Evolutionary conservation across 2,797 vertebrate genomes (phyloP), one percentile per base, ranked within the genome.

Genomic region (Alauda arvensis): DNA sequence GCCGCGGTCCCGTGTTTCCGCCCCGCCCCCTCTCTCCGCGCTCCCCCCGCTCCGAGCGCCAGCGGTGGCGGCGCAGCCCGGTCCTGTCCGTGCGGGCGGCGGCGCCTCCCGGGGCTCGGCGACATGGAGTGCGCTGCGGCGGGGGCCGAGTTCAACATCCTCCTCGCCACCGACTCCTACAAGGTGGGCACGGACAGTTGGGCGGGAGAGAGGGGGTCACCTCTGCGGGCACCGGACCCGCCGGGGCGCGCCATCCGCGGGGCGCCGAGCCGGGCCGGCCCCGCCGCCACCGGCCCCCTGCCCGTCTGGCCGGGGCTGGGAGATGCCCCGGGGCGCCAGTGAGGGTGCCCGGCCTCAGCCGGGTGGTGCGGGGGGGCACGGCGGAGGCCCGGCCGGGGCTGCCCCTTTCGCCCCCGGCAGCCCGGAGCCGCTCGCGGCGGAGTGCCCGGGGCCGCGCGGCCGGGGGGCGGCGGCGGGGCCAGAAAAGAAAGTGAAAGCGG

Each of bases 131-230:
- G 97, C 93, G 96, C 94, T 95, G 97, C 93, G 94, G 97, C 89
- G 91, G 97, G 97, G 94, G 60, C 93, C 66, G 98, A 98, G 93
- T 99, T 99, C 97, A 99, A 98, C 93, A 98, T 99, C 86, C 92
- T 99, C 91, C 79, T 99, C 70, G 98, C 98, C 68, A 99, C 99
- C 29, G 99, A 99, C 68, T 99, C 99, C 13, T 99, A 99, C 96
- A 99, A 99, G 98, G 99, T 99, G 97, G 74, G 77, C n/a, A 63
- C 56, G 26, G 59, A 53, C 37, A 31, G 43, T 18, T 18, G 55
- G 42, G 55, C 28, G 59, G 61, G 49, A 10, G 72, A 49, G 49
- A 31, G 77, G 49, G 75, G 56, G 42, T 82, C 71, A 80, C 87
- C 49, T 77, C 39, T 69, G 70, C 68, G 46, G 42, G 40, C 51